Base-by-base conservation (phyloP, 2,888 invertebrate genomes). In the Drosophila monieri region DNA sequence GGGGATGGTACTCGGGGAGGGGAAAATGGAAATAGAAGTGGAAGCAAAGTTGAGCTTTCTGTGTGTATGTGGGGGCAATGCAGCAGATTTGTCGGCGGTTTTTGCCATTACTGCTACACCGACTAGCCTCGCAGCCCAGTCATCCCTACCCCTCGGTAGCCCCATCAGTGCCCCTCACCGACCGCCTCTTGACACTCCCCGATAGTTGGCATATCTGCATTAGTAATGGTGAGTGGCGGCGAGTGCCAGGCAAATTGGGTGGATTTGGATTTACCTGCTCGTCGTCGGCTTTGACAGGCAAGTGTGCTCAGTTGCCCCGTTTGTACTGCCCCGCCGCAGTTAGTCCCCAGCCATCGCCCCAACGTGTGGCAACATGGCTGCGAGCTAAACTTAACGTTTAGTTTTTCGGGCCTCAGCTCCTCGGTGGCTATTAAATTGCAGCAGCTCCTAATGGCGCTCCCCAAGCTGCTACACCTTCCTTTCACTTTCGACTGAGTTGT, bases 21-120 rank as follows among this genome's bases (percentile, higher is more conserved):
- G 14, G 15, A 27, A 48, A 48, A 37, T 23, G 46, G 21, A 14
- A 27, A 18, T 25, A 2, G 43, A 43, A 43, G 43, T 43, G 43
- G 43, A 43, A 43, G 21, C 43, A 12, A 43, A 18, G 21, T 43
- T 21, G 18, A 43, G 14, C 15, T 52, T 15, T 27, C 12, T 18
- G 39, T 35, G 37, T 46, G 27, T 23, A 32, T 25, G 32, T 76
- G 68, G 68, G 54, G 66, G 77, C 85, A 87, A 71, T 81, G 81
- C 88, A 87, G 81, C 85, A 87, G 81, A 81, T 81, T 81, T 81
- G 81, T 78, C 79, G 81, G 81, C 74, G 81, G 85, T 87, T 81
- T 81, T 74, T 78, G 70, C 87, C 77, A 87, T 85, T 87, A 81
- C 87, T 60, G 72, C 79, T 62, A 56, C 35, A 35, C 71, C 46